phyloP scores from a whole-genome alignment of 2,113 vertebrate genomes.

The Chloropsis cyanopogon region DNA sequence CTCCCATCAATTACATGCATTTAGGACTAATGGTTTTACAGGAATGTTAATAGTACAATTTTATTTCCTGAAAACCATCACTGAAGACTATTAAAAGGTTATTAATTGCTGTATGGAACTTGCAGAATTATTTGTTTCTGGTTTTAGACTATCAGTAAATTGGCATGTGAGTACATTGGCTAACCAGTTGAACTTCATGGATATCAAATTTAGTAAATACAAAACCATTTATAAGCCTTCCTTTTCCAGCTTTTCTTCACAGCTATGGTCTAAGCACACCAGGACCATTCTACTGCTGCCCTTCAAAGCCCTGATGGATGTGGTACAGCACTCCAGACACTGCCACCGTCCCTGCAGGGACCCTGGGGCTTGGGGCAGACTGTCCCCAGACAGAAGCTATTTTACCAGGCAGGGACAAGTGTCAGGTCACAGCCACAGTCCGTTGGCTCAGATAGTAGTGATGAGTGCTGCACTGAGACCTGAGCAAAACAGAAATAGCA shows the following conservation, averaged over 20 bases:
- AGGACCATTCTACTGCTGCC: neutral
- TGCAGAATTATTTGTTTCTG: conserved; percentile 10
- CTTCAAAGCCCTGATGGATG: neutral
- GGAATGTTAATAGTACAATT: conserved; percentile 71
- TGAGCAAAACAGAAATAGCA: neutral
- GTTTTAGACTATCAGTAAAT: neutral
- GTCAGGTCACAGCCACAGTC: neutral
- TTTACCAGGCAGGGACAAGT: neutral
- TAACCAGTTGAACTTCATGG: neutral
- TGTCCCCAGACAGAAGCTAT: neutral
- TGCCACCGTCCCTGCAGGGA: rapidly evolving
- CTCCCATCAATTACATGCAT: conserved; percentile 56
- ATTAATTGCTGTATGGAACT: conserved; percentile 1
- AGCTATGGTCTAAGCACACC: neutral
- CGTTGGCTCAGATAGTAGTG: neutral
- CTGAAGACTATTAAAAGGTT: conserved; percentile 33
- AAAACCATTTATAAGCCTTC: neutral
- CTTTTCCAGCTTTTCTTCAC: neutral
- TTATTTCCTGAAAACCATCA: conserved; percentile 57
- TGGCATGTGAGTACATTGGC: neutral
- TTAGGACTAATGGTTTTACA: conserved; percentile 69
- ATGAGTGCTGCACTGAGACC: neutral
- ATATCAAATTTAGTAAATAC: neutral
- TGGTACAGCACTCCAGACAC: neutral
- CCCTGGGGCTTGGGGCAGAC: neutral